Percentiles rank a stretch among this genome's conserved stretches.
Conservation (phyloP, 1,140 invertebrate species). For the Venturia canescens region DNA sequence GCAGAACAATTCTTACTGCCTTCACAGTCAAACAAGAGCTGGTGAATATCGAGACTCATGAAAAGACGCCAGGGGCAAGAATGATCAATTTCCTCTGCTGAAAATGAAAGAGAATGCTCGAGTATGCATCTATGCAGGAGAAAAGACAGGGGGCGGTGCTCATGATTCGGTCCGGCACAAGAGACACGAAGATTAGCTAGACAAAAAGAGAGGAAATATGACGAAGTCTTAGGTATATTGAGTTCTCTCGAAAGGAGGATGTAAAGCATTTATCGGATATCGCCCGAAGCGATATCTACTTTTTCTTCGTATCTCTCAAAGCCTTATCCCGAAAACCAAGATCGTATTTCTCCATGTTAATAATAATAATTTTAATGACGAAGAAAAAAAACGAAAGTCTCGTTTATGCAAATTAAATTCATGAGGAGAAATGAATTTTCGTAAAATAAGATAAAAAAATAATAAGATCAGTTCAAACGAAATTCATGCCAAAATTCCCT, state of each 20-base stretch:
- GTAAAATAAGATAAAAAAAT: no score
- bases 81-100: slow-evolving; percentile 61
- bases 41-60: not conserved
- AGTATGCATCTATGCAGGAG: slow-evolving; percentile 51
- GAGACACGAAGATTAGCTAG: not conserved
- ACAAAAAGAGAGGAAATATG: not conserved
- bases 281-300: not conserved
- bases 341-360: no score
- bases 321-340: no score
- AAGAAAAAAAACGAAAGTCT: no score
- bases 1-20: not conserved
- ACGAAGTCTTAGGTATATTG: no score
- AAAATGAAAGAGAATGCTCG: slow-evolving; percentile 59
- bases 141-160: not conserved
- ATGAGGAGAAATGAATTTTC: no score
- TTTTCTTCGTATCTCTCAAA: not conserved
- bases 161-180: not conserved
- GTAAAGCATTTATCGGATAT: slow-evolving; percentile 53
- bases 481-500: no score
- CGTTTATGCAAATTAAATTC: no score
- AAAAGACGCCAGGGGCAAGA: slow-evolving; percentile 43
- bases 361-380: no score
- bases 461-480: no score
- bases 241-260: slow-evolving; percentile 44
- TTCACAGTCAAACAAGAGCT: slow-evolving; percentile 1